Evolutionary conservation across 2,888 invertebrate genomes (phyloP), one percentile per base, ranked within the genome.

Genomic region (Acronicta psi): DNA sequence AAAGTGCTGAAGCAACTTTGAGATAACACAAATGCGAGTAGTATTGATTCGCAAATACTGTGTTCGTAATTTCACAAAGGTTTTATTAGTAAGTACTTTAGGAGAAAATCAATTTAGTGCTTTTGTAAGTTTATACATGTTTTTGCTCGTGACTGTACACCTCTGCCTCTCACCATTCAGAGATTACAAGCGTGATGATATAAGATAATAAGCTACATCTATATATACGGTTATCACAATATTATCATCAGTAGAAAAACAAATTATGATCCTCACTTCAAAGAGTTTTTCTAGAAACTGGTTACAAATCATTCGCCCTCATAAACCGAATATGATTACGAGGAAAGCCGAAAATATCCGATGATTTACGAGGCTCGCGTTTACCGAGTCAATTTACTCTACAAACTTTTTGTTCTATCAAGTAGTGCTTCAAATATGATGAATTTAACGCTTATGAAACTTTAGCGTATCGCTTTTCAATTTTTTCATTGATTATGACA

Each of bases 361-460:
- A 64, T 59, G 53, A 70, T 67, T 64, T 37, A 64, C 53, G 53
- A 69, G 34, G 18, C 38, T 18, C 25, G 16, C 9, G 13, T 31
- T 11, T n/a, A 16, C 20, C 9, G 37, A 50, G 41, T 50, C 5
- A 68, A 38, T 55, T 41, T 41, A 29, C 20, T 14, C 38, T 14
- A 38, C 50, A 41, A 29, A 16, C 9, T 37, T 50, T 55, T 67
- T 42, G 23, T 14, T 36, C 40, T 34, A 29, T 56, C 8, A 47
- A 51, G 38, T 25, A 16, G 25, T 31, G 17, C 20, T 63, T 40
- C 7, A 17, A 17, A 20, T 54, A 45, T 44, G 5, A 25, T 49
- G 31, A 37, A 54, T 11, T 18, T 46, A 23, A 16, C 11, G 44
- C 0, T 41, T 23, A 38, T n/a, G 9, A 31, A 58, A 31, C 8